A percentile compares a stretch with the other conserved stretches of the same genome.
These are phyloP conservation scores for Ephydatia muelleri DNA, from an alignment of 37 sponge, comb jelly and placozoan genomes.

Conservation along the genomic window DNA sequence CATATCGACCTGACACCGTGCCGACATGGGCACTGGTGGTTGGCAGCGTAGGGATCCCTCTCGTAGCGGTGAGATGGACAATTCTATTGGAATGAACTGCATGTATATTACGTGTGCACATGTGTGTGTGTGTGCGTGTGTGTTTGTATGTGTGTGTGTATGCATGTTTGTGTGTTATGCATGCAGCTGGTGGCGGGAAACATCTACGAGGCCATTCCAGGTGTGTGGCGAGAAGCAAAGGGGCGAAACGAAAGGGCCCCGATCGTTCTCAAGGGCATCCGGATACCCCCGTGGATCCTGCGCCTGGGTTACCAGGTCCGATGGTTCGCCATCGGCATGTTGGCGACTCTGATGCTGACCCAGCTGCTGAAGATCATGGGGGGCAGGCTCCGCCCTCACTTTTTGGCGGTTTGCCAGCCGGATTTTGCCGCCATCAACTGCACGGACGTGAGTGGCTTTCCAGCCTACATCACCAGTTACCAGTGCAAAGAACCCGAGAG, in stretches of 20 bases:
- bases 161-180: too few species aligned
- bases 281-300: constrained; percentile 8
- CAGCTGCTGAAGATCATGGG: constrained; percentile 39
- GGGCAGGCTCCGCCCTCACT: constrained; percentile 68
- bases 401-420: constrained; percentile 60
- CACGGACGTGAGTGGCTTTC: constrained; percentile 46
- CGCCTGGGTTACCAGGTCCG: constrained; percentile 1
- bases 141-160: too few species aligned
- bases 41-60: not conserved
- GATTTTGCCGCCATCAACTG: constrained; percentile 65
- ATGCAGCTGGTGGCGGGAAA: too few species aligned
- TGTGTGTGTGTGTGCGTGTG: too few species aligned
- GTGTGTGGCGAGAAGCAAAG: too few species aligned
- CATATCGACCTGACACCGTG: constrained; percentile 33
- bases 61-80: not conserved
- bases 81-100: too few species aligned
- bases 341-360: constrained; percentile 52
- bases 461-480: constrained; percentile 40
- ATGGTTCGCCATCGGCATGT: constrained; percentile 35
- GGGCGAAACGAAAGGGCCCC: too few species aligned
- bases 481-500: constrained; percentile 10
- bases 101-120: too few species aligned
- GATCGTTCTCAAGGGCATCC: too few species aligned
- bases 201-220: too few species aligned
- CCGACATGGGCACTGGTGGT: constrained; percentile 16